Evolutionary conservation across 1,140 invertebrate species (phyloP), one percentile per base, ranked within the genome.

Genomic region (Euwallacea fornicatus): DNA sequence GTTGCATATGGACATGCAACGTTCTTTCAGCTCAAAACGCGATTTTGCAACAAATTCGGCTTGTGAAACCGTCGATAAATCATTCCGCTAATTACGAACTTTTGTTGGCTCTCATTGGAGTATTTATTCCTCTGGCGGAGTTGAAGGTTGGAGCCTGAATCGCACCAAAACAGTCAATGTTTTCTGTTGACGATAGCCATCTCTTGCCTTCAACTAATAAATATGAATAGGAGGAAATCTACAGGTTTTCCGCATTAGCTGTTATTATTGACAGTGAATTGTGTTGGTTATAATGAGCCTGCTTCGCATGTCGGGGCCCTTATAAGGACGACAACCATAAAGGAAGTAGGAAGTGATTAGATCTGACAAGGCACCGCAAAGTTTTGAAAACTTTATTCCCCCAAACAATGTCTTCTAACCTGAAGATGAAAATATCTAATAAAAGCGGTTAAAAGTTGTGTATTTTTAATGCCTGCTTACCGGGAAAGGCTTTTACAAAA

Each of bases 391-490:
- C 67, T 69, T 69, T 61, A 61, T 69, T 47, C 46, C 42, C 65
- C 41, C 46, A 46, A 62, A 69, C 67, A 69, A 69, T 69, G 53
- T 53, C 56, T 53, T 66, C 44, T 58, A 66, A 58, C 43, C 65
- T 66, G 21, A 66, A 66, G 65, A 66, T 66, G 65, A 66, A 66
- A 66, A 42, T 58, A 8, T 53, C 46, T 66, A 53, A 66, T 66
- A 66, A 66, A 66, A 66, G 65, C 46, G 65, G 65, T 66, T 66
- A 66, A 66, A 66, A 66, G 65, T 66, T 66, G 42, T 66, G 42
- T 65, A 66, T 56, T 66, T 66, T 66, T 66, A 66, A 66, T 66
- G 54, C 54, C 53, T 33, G 8, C 7, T 41, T 42, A 66, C 65
- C 56, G 9, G 43, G 42, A 66, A 66, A 66, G 56, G 65, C 65